Percentiles rank a stretch among this genome's conserved stretches.
These are phyloP conservation scores for Siniperca chuatsi DNA, from an alignment of 2,113 vertebrate species.

Conservation along the genomic window DNA sequence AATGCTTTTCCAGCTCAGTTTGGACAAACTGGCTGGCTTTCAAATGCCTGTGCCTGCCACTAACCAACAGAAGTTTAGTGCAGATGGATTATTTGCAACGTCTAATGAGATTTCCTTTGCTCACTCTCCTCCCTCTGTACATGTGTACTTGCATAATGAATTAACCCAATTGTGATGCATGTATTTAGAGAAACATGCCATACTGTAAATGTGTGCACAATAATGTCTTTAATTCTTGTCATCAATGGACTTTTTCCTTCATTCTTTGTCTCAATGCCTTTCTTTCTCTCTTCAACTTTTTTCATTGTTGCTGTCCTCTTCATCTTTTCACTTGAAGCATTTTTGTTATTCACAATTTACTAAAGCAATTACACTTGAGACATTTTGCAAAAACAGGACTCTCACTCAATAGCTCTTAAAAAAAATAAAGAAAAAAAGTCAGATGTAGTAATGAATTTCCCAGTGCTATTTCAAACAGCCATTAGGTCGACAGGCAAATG, in stretches of 20 bases:
- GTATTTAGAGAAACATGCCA: not conserved
- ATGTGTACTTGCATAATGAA: constrained; percentile 30
- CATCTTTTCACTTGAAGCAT: constrained; percentile 46
- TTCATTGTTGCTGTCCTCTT: constrained; percentile 8
- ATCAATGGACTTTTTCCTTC: not conserved
- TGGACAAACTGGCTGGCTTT: constrained; percentile 47
- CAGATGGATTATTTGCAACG: constrained; percentile 18
- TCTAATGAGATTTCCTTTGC: constrained; percentile 42
- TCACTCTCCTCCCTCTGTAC: not conserved
- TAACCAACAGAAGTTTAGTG: constrained; percentile 2
- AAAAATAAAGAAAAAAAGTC: not conserved
- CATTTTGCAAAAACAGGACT: constrained; percentile 45
- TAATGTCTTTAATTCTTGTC: constrained; percentile 10
- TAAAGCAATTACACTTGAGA: constrained; percentile 59
- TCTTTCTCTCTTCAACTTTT: constrained; percentile 8
- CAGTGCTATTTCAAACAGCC: constrained; percentile 28
- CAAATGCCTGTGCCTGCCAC: constrained; percentile 36
- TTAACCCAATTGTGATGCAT: not conserved
- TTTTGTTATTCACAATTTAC: constrained; percentile 55
- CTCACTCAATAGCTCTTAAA: constrained; percentile 38
- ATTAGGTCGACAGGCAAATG: constrained; percentile 45
- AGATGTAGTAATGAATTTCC: constrained; percentile 14
- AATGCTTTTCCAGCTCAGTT: constrained; percentile 41
- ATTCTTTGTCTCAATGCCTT: constrained; percentile 15
- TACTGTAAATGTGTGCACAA: not conserved